phyloP scores from a whole-genome alignment of 2,888 invertebrate genomes.

The Cerastoderma edule region DNA sequence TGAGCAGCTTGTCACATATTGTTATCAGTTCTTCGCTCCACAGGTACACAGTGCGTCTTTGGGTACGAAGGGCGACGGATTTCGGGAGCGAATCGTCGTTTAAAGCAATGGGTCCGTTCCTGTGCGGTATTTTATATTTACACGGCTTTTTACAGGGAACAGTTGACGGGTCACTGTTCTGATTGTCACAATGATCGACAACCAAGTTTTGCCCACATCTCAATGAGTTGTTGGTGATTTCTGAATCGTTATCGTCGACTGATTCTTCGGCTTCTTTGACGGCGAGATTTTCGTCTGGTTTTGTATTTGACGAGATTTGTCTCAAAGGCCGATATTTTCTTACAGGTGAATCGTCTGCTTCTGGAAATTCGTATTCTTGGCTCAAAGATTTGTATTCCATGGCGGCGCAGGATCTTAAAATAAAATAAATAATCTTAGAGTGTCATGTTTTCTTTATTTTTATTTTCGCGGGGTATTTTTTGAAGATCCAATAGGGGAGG shows the following conservation, averaged over 20 bases:
- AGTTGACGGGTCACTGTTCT: not conserved
- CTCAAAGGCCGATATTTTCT: constrained; percentile 35
- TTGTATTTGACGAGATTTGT: not conserved
- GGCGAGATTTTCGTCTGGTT: not conserved
- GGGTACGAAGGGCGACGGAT: constrained; percentile 1
- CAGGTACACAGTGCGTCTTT: constrained; percentile 30
- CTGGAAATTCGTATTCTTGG: constrained; percentile 47
- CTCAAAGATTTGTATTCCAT: constrained; percentile 10
- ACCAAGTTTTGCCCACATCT: not conserved
- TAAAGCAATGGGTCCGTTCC: not conserved
- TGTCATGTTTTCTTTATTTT: not conserved
- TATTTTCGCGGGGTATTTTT: constrained; percentile 1
- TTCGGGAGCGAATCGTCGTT: not conserved
- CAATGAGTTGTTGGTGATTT: not conserved
- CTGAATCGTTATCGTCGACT: not conserved
- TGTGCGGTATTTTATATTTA: not conserved
- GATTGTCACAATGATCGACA: not conserved
- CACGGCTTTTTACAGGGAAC: no score
- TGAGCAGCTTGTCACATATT: constrained; percentile 43
- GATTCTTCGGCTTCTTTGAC: not conserved
- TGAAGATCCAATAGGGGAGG: not conserved
- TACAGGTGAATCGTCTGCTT: constrained; percentile 50
- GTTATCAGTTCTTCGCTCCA: constrained; percentile 40
- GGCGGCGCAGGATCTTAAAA: not conserved
- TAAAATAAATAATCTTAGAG: not conserved